phyloP scores from a whole-genome alignment of 1,140 invertebrate species.

The Microplitis mediator region DNA sequence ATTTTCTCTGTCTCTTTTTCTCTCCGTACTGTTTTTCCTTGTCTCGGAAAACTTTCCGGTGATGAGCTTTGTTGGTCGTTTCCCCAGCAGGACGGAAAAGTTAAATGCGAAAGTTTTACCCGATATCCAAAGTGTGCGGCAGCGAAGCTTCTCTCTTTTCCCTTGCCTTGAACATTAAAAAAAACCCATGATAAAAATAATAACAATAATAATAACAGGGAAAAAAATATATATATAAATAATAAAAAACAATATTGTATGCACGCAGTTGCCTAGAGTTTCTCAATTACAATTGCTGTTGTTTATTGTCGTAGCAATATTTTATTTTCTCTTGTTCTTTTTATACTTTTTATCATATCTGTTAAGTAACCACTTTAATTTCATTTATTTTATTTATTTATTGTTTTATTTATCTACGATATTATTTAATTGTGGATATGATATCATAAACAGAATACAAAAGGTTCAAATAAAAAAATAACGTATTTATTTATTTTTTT shows the following conservation, averaged over 20 bases:
- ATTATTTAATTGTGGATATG: no score
- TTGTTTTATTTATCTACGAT: neutral
- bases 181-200: conserved; percentile 1
- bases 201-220: neutral
- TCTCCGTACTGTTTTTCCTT: conserved; percentile 44
- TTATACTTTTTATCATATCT: neutral
- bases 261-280: conserved; percentile 4
- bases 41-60: conserved; percentile 58
- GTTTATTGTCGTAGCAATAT: neutral
- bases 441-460: no score
- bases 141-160: conserved; percentile 19
- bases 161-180: conserved; percentile 31
- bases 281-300: conserved; percentile 10
- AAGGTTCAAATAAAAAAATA: no score
- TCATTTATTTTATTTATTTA: neutral
- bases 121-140: conserved; percentile 50
- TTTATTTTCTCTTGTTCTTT: neutral
- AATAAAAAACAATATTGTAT: neutral
- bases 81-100: conserved; percentile 57
- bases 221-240: conserved; percentile 6
- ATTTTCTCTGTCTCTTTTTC: conserved; percentile 24
- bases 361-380: neutral
- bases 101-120: conserved; percentile 61
- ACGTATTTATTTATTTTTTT: no score
- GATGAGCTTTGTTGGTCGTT: conserved; percentile 62